phyloP scores from a whole-genome alignment of 2,113 vertebrate genomes.

The Megatriorchis doriae region DNA sequence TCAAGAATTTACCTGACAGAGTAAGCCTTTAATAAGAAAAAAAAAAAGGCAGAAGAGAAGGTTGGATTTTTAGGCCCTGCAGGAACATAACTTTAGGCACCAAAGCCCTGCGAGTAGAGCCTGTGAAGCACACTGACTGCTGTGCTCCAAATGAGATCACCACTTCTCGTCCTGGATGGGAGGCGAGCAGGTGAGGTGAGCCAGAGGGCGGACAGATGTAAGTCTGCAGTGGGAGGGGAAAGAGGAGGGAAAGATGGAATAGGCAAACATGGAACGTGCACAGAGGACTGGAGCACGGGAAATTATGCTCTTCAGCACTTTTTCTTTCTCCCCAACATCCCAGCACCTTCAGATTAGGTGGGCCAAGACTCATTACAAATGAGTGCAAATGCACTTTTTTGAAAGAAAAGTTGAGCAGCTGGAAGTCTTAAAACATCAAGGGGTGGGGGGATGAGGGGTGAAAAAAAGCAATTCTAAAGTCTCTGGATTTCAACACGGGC shows the following conservation, averaged over 20 bases:
- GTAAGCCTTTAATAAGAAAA: neutral
- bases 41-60: neutral
- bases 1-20: neutral
- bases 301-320: neutral
- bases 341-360: neutral
- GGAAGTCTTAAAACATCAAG: neutral
- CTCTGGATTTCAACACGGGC: neutral
- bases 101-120: neutral
- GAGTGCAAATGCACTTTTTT: neutral
- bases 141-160: constrained; percentile 35
- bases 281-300: neutral
- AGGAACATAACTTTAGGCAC: neutral
- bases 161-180: neutral
- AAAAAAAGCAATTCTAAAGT: neutral
- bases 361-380: neutral
- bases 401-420: neutral
- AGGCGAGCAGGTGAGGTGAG: neutral
- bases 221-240: neutral
- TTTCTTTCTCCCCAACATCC: neutral
- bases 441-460: no score
- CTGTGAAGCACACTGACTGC: neutral
- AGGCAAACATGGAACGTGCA: neutral
- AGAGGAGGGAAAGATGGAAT: neutral
- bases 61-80: neutral
- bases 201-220: constrained; percentile 49